Evolutionary conservation across 2,113 vertebrate species (phyloP), one percentile per base, ranked within the genome.

Genomic region (Oreochromis spilurus): DNA sequence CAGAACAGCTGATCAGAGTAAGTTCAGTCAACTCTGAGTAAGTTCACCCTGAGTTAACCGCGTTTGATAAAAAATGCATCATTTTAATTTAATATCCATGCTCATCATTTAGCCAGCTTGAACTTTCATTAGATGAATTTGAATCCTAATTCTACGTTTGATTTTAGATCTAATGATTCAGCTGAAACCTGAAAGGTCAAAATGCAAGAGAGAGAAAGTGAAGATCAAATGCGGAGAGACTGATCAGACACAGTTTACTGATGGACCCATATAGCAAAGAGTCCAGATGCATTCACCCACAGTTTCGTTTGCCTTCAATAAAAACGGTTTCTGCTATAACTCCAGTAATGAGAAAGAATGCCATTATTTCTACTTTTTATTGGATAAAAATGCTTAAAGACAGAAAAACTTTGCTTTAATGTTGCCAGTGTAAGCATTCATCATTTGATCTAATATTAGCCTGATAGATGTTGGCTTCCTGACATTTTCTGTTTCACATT

Each of bases 401-500:
- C 34, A 65, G 60, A 65, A 38, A 65, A 3, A 65, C 34, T 2
- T 65, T 65, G 19, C 34, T 21, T 38, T 65, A 65, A 38, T 65
- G 60, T 65, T 65, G 60, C 6, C 34, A 65, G 34, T 65, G 34
- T 21, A 65, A 12, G 1, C 6, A 38, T n/a, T 38, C 34, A 8
- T 65, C 60, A 8, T 65, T 65, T 65, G 60, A 19, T 65, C 60
- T 3, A 65, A 65, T 65, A 65, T 65, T 21, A 65, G 6, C 60
- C 34, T 65, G 60, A 65, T 38, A 65, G 60, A 21, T 65, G 10
- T 3, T 38, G 60, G 6, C 19, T 3, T 38, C 60, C 19, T 65
- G 0, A 65, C 0, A 13, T 38, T 65, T 4, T 13, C 31, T 2
- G 34, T n/a, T 65, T 38, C 4, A 38, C 6, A 65, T 65, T 65